Base-by-base conservation (phyloP, 2,113 vertebrate species). In the Noctilio leporinus region DNA sequence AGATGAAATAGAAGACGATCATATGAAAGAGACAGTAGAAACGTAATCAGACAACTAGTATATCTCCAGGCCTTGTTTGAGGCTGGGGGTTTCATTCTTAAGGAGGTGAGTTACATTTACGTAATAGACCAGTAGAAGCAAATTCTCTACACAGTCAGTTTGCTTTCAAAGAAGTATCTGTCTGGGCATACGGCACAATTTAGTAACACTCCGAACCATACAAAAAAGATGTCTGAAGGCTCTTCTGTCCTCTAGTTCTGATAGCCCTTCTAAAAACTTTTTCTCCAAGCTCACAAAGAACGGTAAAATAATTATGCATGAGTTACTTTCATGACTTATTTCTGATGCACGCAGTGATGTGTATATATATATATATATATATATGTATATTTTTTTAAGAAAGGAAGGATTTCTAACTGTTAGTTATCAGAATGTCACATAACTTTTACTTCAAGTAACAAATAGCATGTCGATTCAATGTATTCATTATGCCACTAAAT, bases 381-480 rank as follows among this genome's bases (percentile, higher is more conserved):
- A 26, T 28, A 26, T 28, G 57, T 28, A 11, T 30, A 78, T 28
- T 49, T 33, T 75, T 7, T 72, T 20, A 49, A 38, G 64, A 20
- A 49, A 92, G 53, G 75, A 94, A 78, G 33, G 80, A 95, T 93
- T 96, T 94, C 94, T 97, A 97, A 96, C 89, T 93, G 81, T 96
- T 97, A 93, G 95, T 96, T 91, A 97, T 84, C 95, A 95, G 94
- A 83, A 95, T 89, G 97, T 97, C 95, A 69, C 87, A 89, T 94
- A 97, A 97, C 97, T 97, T 96, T 95, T 97, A 96, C 95, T 97
- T 97, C 92, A 96, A 96, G 95, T 77, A 96, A 95, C 94, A 96
- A 96, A 95, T 86, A 95, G 82, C 95, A 96, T 95, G 95, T 83
- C 55, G 28, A 82, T 49, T 75, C 88, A 80, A 8, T 95, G 94